Evolutionary conservation across 2,797 vertebrate species (phyloP).

Genomic region (Psittacula derbiana): DNA sequence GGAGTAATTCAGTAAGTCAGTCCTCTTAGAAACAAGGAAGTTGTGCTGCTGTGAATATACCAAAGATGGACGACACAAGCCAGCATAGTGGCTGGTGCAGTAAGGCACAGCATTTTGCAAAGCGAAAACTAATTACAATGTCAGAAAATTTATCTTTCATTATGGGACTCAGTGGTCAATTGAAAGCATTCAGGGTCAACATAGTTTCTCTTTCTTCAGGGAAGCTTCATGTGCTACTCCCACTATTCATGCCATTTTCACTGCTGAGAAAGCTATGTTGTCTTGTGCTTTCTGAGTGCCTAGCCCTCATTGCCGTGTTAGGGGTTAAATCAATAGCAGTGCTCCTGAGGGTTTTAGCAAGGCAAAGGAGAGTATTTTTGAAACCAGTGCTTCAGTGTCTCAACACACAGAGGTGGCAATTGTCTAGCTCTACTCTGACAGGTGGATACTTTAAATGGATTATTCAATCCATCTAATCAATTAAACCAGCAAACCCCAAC

Average conservation of each 20-base stretch:
- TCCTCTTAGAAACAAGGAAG: background rate
- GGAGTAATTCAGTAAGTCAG: background rate
- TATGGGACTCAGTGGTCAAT: background rate
- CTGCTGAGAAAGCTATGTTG: background rate
- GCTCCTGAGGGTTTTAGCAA: accelerated
- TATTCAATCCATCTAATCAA: background rate
- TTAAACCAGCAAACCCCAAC: background rate
- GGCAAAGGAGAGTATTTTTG: background rate
- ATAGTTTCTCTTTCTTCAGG: background rate
- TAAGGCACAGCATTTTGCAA: background rate
- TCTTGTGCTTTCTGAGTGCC: background rate
- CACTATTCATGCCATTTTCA: background rate
- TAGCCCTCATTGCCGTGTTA: background rate
- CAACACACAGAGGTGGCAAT: background rate
- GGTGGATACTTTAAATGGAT: background rate
- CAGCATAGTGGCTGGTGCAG: background rate
- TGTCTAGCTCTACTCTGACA: background rate
- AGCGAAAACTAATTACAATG: background rate
- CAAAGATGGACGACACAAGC: background rate
- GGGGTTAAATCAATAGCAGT: background rate
- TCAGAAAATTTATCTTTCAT: background rate
- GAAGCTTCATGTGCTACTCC: background rate
- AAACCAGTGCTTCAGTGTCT: background rate
- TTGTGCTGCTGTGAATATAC: background rate
- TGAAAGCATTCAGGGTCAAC: background rate